phyloP scores from a whole-genome alignment of 2,113 vertebrate genomes.

The Genyomyrus donnyi region DNA sequence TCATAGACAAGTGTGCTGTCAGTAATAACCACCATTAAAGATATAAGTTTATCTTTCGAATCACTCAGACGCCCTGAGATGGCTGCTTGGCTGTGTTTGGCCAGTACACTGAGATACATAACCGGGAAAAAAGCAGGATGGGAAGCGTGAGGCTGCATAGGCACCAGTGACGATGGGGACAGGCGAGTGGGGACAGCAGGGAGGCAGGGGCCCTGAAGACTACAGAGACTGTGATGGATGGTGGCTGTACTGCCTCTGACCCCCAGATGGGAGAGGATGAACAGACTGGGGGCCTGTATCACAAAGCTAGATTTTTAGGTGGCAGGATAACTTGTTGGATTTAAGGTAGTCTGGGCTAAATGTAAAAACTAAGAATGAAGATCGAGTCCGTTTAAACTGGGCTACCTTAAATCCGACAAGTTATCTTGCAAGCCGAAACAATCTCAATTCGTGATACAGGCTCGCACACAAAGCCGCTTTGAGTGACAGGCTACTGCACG shows the following conservation, averaged over 20 bases:
- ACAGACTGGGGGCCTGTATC: neutral
- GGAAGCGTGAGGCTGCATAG: neutral
- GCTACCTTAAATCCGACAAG: neutral
- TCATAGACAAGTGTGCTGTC: neutral
- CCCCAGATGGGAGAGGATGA: neutral
- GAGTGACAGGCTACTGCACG: neutral
- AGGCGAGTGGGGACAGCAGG: neutral
- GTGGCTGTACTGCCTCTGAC: neutral
- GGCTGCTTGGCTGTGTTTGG: neutral
- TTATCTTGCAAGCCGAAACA: neutral
- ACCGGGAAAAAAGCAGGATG: neutral
- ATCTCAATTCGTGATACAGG: neutral
- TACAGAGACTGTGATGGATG: neutral
- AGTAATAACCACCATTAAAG: neutral
- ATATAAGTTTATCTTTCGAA: neutral
- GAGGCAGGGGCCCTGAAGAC: neutral
- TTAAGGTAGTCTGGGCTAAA: neutral
- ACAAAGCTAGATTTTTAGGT: neutral
- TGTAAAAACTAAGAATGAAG: neutral
- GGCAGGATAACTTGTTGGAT: neutral
- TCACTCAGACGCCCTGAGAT: neutral
- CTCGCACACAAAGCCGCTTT: neutral
- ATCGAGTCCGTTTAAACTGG: neutral
- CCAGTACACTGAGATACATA: neutral
- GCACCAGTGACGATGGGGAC: neutral